These are phyloP conservation scores for Trichacis sp. DNA, from an alignment of 2,888 invertebrate genomes.

Conservation along the genomic window DNA sequence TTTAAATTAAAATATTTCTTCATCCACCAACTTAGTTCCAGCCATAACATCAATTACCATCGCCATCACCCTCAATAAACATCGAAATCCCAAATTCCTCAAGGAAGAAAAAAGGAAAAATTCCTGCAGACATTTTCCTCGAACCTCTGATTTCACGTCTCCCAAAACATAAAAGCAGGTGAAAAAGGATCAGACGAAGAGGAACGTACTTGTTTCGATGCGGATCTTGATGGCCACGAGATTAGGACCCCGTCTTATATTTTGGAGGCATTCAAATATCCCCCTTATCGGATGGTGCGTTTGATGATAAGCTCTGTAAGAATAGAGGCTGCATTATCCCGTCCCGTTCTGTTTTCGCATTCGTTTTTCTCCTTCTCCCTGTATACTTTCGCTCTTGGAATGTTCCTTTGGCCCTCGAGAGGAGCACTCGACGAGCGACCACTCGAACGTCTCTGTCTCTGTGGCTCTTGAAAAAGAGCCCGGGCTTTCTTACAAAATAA, in stretches of 20 bases:
- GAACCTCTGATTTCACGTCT: too few relatives aligned
- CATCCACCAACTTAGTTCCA: too few relatives aligned
- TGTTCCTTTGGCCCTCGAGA: constrained; percentile 5
- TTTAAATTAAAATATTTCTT: too few relatives aligned
- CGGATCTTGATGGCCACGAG: constrained; percentile 28
- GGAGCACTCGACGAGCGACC: background rate
- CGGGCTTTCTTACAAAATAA: background rate
- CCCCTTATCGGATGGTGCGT: constrained; percentile 51
- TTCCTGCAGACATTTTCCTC: too few relatives aligned
- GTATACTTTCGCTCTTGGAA: constrained; percentile 23
- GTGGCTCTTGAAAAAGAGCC: background rate
- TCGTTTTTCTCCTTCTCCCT: constrained; percentile 2
- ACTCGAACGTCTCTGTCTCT: background rate
- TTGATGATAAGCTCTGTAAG: constrained; percentile 21
- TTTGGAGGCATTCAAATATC: constrained; percentile 64
- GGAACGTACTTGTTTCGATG: too few relatives aligned
- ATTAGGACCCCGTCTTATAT: constrained; percentile 48
- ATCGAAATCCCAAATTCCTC: too few relatives aligned
- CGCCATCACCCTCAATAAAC: too few relatives aligned
- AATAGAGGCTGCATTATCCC: constrained; percentile 47
- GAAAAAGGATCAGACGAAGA: too few relatives aligned
- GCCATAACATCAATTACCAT: too few relatives aligned
- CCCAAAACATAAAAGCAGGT: too few relatives aligned
- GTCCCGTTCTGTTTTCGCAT: constrained; percentile 24
- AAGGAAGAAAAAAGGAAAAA: too few relatives aligned